Conservation (phyloP, 2,113 vertebrate species). For the Oryzias woworae region DNA sequence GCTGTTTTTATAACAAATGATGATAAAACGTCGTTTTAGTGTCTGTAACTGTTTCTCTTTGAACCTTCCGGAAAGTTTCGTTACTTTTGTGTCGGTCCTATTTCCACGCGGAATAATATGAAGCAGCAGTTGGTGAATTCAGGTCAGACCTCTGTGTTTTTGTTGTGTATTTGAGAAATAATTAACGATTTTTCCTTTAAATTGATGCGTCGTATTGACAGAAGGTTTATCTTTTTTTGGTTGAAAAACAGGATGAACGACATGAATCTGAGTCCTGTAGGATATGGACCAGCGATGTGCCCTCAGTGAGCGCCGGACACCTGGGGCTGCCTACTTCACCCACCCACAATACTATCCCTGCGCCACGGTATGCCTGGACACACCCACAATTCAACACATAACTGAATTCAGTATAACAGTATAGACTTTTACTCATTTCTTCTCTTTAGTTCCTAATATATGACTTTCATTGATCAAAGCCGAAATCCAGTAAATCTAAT, state of each 20-base stretch:
- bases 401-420: too few relatives aligned
- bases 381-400: too few relatives aligned
- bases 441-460: too few relatives aligned
- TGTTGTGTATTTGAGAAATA: too few relatives aligned
- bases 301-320: slow-evolving; percentile 90
- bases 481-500: too few relatives aligned
- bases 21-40: neutral
- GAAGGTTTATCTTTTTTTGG: neutral
- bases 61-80: fast-evolving
- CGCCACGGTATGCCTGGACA: too few relatives aligned
- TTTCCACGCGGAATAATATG: slow-evolving; percentile 16
- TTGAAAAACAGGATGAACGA: slow-evolving; percentile 89
- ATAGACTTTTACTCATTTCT: too few relatives aligned
- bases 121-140: slow-evolving; percentile 40
- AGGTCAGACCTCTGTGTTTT: slow-evolving; percentile 35
- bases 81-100: neutral
- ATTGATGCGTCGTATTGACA: neutral
- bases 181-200: too few relatives aligned
- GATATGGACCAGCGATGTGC: slow-evolving; percentile 95
- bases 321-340: slow-evolving; percentile 91
- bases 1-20: neutral
- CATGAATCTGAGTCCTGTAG: slow-evolving; percentile 94
- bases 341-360: slow-evolving; percentile 88
- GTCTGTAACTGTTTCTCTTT: fast-evolving
- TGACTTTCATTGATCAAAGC: too few relatives aligned